A percentile compares a stretch with the other conserved stretches of the same genome.
Evolutionary conservation across 2,113 vertebrate genomes (phyloP).

Genomic region (Thamnaconus septentrionalis): DNA sequence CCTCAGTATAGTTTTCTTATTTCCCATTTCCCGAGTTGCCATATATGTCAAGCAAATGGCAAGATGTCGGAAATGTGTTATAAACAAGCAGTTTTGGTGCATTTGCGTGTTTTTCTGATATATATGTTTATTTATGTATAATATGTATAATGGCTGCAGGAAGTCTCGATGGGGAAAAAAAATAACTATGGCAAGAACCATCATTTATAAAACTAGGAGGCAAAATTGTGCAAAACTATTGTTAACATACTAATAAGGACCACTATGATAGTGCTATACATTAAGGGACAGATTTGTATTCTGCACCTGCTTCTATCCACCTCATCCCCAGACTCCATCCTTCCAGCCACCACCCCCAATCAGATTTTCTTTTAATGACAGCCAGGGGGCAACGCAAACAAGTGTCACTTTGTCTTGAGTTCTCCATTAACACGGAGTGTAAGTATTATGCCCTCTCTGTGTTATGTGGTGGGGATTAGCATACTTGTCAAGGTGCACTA

Average conservation of each 20-base stretch:
- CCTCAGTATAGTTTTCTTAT: constrained; percentile 1
- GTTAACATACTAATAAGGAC: constrained; percentile 42
- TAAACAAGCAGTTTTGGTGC: constrained; percentile 31
- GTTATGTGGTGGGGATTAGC: neutral
- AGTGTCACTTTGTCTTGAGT: constrained; percentile 32
- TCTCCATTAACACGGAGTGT: constrained; percentile 34
- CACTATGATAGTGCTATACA: constrained; percentile 40
- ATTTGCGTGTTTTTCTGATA: neutral
- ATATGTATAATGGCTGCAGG: constrained; percentile 24
- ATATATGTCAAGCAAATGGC: constrained; percentile 54
- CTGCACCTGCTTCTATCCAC: constrained; percentile 31
- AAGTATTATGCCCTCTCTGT: constrained; percentile 15
- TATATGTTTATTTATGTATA: neutral
- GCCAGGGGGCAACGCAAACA: constrained; percentile 35
- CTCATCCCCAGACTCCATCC: constrained; percentile 23
- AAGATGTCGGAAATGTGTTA: constrained; percentile 41
- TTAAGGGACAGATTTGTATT: constrained; percentile 27
- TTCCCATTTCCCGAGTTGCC: constrained; percentile 22
- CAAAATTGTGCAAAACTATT: constrained; percentile 41
- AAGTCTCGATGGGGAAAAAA: too few species aligned
- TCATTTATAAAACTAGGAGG: constrained; percentile 21
- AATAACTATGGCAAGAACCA: too few species aligned
- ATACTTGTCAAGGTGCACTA: constrained; percentile 40
- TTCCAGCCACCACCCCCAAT: too few species aligned
- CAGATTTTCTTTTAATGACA: constrained; percentile 36